These are phyloP conservation scores for Blastobasis adustella DNA, from an alignment of 2,888 invertebrate genomes.

Conservation along the genomic window DNA sequence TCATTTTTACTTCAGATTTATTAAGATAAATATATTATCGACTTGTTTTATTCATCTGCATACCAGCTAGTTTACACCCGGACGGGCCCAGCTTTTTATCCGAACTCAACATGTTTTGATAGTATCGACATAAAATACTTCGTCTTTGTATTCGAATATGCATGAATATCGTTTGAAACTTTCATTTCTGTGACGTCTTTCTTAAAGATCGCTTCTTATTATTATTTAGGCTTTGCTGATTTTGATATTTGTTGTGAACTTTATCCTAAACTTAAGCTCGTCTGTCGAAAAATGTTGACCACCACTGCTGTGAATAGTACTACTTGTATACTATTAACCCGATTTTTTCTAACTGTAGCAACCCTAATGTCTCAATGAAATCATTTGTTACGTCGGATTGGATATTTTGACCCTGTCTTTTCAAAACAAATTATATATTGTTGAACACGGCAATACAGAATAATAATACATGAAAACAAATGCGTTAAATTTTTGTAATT, in stretches of 20 bases:
- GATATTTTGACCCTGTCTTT: slow-evolving; percentile 48
- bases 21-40: too few relatives aligned
- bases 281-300: too few relatives aligned
- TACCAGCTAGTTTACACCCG: too few relatives aligned
- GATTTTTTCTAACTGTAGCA: too few relatives aligned
- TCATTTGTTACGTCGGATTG: slow-evolving; percentile 50
- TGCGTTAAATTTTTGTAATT: too few relatives aligned
- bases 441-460: slow-evolving; percentile 35
- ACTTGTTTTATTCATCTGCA: too few relatives aligned
- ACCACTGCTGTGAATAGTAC: too few relatives aligned
- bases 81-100: too few relatives aligned
- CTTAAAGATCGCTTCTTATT: slow-evolving; percentile 52
- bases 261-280: too few relatives aligned
- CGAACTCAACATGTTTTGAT: too few relatives aligned
- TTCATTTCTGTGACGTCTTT: slow-evolving; percentile 29
- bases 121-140: background rate
- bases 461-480: slow-evolving; percentile 8
- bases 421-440: slow-evolving; percentile 9
- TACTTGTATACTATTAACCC: too few relatives aligned
- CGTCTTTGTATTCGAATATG: slow-evolving; percentile 17
- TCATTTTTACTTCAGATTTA: too few relatives aligned
- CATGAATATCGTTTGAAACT: slow-evolving; percentile 22
- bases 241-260: slow-evolving; percentile 11
- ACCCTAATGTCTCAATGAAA: slow-evolving; percentile 27
- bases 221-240: slow-evolving; percentile 55